phyloP scores from a whole-genome alignment of 1,140 invertebrate genomes.

The Atta cephalotes region DNA sequence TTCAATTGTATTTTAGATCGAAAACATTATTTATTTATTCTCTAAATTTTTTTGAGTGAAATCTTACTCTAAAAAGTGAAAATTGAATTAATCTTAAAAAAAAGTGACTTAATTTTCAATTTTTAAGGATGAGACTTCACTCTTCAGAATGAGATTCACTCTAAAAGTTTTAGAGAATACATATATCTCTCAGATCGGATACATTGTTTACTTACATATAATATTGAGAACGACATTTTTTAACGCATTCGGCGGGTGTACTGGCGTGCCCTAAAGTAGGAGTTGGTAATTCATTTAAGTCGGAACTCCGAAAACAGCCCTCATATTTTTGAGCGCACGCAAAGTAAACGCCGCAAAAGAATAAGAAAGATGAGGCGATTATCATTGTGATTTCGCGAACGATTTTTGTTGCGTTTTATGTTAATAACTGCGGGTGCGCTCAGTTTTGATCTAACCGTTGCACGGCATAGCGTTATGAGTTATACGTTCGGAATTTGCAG shows the following conservation, averaged over 20 bases:
- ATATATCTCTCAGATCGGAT: neutral
- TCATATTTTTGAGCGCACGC: slow-evolving; percentile 73
- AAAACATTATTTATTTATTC: too few species aligned
- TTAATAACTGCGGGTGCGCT: neutral
- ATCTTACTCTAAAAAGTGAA: too few species aligned
- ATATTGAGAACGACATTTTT: slow-evolving; percentile 78
- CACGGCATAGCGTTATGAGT: slow-evolving; percentile 14
- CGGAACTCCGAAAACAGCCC: slow-evolving; percentile 79
- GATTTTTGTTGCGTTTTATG: neutral
- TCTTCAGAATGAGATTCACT: too few species aligned
- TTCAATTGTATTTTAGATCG: neutral
- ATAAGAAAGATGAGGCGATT: neutral
- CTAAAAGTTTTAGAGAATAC: too few species aligned
- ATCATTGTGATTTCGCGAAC: neutral
- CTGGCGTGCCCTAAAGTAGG: slow-evolving; percentile 68
- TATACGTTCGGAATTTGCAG: slow-evolving; percentile 16
- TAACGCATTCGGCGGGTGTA: slow-evolving; percentile 74
- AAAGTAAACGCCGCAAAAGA: slow-evolving; percentile 10
- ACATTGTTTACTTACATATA: slow-evolving; percentile 78
- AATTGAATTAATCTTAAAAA: too few species aligned
- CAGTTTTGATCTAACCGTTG: neutral
- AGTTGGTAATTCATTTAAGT: slow-evolving; percentile 72
- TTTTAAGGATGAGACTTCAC: too few species aligned
- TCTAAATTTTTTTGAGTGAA: too few species aligned
- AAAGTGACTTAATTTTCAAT: too few species aligned